Percentiles rank a stretch among this genome's conserved stretches.
These are phyloP conservation scores for Mantis religiosa DNA, from an alignment of 2,888 invertebrate species.

Conservation along the genomic window DNA sequence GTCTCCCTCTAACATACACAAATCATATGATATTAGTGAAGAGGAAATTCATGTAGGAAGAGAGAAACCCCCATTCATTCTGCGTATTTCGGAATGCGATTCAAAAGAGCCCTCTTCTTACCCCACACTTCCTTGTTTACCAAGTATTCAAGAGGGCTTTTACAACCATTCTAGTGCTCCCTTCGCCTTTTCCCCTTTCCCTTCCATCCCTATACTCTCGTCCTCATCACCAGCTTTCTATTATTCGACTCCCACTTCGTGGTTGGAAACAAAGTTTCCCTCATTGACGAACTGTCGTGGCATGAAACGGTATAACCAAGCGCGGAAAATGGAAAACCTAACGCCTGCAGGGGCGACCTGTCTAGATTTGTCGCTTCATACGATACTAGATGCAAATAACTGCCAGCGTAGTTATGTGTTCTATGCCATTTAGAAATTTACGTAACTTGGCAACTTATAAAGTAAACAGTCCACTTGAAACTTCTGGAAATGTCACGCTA, in stretches of 20 bases:
- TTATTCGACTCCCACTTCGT: neutral
- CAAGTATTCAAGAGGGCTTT: neutral
- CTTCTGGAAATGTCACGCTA: no score
- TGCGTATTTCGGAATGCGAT: neutral
- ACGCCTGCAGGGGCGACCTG: neutral
- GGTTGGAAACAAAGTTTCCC: neutral
- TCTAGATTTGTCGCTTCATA: neutral
- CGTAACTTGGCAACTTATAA: no score
- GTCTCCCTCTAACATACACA: neutral
- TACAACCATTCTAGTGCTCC: neutral
- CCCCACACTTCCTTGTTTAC: neutral
- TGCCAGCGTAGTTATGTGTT: no score
- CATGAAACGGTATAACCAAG: neutral
- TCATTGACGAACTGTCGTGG: neutral
- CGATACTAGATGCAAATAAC: no score
- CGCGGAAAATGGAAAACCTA: neutral
- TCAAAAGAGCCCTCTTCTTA: neutral
- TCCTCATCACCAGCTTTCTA: neutral
- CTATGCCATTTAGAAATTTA: no score
- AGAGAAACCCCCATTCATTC: neutral
- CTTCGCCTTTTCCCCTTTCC: neutral
- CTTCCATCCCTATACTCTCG: neutral
- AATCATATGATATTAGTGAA: neutral
- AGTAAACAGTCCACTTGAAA: no score
- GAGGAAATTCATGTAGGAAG: neutral